Percentiles rank a stretch among this genome's conserved stretches.
Conservation (phyloP, 2,888 invertebrate species). For the Mythimna loreyi region DNA sequence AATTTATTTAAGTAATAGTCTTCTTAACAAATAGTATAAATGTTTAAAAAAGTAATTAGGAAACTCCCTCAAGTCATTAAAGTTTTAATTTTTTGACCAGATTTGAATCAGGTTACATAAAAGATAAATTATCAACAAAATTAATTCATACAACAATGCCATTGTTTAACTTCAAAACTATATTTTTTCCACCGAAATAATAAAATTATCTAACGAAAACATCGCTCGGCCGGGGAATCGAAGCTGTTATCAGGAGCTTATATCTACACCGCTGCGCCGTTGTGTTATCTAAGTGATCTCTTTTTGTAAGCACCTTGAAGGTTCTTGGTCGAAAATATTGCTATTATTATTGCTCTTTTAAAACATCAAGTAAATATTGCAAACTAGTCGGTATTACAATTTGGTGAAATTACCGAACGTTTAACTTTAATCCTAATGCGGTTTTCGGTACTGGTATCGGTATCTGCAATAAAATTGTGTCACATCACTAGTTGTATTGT, state of each 20-base stretch:
- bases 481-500: slow-evolving; percentile 13
- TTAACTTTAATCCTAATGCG: not conserved
- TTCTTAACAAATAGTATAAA: too few species aligned
- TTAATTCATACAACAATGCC: slow-evolving; percentile 61
- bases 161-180: slow-evolving; percentile 74
- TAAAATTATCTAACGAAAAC: slow-evolving; percentile 78
- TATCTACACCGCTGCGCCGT: slow-evolving; percentile 75
- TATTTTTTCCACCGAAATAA: slow-evolving; percentile 79
- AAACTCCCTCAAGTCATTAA: not conserved
- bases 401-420: not conserved
- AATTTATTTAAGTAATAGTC: too few species aligned
- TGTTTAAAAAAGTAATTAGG: not conserved
- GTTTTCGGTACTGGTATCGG: slow-evolving; percentile 4
- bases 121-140: slow-evolving; percentile 37
- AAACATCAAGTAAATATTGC: slow-evolving; percentile 17
- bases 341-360: slow-evolving; percentile 46
- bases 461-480: not conserved
- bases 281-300: slow-evolving; percentile 73
- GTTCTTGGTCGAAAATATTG: slow-evolving; percentile 62
- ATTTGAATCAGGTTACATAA: slow-evolving; percentile 13
- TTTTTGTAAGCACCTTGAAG: slow-evolving; percentile 70
- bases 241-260: slow-evolving; percentile 80
- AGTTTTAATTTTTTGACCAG: slow-evolving; percentile 8
- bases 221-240: slow-evolving; percentile 84
- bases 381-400: not conserved